Percentiles rank a stretch among this genome's conserved stretches.
Evolutionary conservation across 2,797 vertebrate genomes (phyloP).

Genomic region (Gallinago solitaria): DNA sequence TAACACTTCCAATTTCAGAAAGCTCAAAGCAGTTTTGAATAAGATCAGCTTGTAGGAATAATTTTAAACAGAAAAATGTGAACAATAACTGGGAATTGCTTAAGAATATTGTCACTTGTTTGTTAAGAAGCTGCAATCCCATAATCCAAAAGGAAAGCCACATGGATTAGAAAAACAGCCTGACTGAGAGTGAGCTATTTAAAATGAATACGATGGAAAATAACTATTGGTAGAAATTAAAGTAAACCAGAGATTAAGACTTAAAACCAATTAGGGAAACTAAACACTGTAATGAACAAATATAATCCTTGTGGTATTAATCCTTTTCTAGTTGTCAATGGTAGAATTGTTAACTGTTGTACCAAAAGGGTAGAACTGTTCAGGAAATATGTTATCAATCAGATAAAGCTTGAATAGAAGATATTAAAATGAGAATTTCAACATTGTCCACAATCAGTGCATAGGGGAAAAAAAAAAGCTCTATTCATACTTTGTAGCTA

Average conservation of each 20-base stretch:
- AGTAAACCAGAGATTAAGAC: neutral
- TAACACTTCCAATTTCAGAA: neutral
- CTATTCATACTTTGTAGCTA: neutral
- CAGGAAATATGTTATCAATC: neutral
- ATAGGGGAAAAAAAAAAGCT: neutral
- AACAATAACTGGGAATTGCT: neutral
- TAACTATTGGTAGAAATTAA: neutral
- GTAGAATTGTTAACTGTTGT: neutral
- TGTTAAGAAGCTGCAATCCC: neutral
- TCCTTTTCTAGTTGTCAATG: neutral
- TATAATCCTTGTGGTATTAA: neutral
- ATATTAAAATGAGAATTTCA: neutral
- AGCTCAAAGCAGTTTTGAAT: neutral
- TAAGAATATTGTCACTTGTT: neutral
- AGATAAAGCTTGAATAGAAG: neutral
- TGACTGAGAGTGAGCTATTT: neutral
- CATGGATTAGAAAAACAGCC: neutral
- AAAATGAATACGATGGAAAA: neutral
- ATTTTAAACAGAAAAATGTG: neutral
- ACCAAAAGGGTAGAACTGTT: neutral
- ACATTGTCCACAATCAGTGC: neutral
- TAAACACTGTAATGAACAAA: neutral
- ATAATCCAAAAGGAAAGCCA: neutral
- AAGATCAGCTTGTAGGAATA: neutral
- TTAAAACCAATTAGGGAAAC: neutral